phyloP scores from a whole-genome alignment of 2,113 vertebrate species.

The Maccullochella peelii region DNA sequence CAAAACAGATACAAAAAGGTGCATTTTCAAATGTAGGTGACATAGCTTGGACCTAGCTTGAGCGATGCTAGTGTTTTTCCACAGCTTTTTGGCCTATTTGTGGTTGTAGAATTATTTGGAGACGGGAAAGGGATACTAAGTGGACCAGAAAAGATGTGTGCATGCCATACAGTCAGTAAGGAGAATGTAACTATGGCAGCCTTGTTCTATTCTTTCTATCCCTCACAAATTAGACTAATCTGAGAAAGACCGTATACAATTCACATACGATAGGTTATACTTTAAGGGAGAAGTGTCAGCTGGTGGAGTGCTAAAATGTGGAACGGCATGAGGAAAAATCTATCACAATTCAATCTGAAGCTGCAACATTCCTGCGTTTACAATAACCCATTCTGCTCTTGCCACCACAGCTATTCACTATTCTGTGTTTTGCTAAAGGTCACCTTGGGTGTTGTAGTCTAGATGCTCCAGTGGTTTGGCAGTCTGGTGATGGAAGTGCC shows the following conservation, averaged over 20 bases:
- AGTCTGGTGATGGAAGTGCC: constrained; percentile 67
- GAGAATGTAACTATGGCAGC: background rate
- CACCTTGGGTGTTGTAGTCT: constrained; percentile 67
- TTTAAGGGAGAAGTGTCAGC: constrained; percentile 11
- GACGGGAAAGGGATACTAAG: background rate
- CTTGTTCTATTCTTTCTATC: background rate
- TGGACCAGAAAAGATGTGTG: background rate
- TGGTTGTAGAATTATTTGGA: background rate
- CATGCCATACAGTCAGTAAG: background rate
- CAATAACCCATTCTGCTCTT: constrained; percentile 29
- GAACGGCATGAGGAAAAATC: constrained; percentile 12
- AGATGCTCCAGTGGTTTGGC: constrained; percentile 68
- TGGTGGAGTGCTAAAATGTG: constrained; percentile 21
- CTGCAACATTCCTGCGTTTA: constrained; percentile 38
- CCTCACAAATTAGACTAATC: background rate
- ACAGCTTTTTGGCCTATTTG: background rate
- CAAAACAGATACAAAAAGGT: background rate
- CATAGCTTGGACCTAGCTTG: background rate
- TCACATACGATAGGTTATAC: constrained; percentile 13
- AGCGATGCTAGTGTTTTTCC: background rate
- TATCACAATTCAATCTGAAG: constrained; percentile 53
- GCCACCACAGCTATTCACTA: constrained; percentile 9
- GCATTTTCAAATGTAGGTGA: constrained; percentile 9
- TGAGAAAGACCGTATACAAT: background rate
- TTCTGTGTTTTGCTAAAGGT: constrained; percentile 68